phyloP scores from a whole-genome alignment of 2,113 vertebrate genomes.

The Holacanthus passer region DNA sequence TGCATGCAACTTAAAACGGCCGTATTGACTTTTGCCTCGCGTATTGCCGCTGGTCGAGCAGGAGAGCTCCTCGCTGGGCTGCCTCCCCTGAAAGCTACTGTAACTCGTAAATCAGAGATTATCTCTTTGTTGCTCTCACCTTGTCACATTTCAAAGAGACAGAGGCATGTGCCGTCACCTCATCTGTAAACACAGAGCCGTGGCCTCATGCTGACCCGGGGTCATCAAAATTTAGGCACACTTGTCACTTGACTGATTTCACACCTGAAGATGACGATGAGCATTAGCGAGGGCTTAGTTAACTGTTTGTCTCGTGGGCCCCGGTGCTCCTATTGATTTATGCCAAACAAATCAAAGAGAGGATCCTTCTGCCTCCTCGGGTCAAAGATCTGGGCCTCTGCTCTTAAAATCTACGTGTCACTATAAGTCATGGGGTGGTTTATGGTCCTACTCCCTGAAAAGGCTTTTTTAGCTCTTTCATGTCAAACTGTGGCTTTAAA shows the following conservation, averaged over 20 bases:
- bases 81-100: conserved; percentile 64
- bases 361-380: neutral
- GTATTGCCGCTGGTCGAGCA: conserved; percentile 9
- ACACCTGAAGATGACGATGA: conserved; percentile 68
- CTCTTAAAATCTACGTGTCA: conserved; percentile 33
- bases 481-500: conserved; percentile 13
- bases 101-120: conserved; percentile 77
- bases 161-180: conserved; percentile 73
- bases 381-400: conserved; percentile 29
- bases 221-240: conserved; percentile 77
- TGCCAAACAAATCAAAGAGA: conserved; percentile 41
- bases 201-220: conserved; percentile 64
- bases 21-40: neutral
- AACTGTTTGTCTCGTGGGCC: conserved; percentile 33
- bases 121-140: conserved; percentile 65
- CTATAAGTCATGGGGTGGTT: conserved; percentile 23
- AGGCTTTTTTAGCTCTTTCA: neutral
- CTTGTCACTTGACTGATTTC: conserved; percentile 79
- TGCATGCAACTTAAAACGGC: neutral
- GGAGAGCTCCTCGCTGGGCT: conserved; percentile 20
- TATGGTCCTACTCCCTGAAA: conserved; percentile 16
- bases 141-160: conserved; percentile 72
- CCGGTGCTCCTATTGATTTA: conserved; percentile 45
- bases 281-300: conserved; percentile 58
- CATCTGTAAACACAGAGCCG: conserved; percentile 72